phyloP scores from a whole-genome alignment of 2,113 vertebrate species.

The Sylvia atricapilla region DNA sequence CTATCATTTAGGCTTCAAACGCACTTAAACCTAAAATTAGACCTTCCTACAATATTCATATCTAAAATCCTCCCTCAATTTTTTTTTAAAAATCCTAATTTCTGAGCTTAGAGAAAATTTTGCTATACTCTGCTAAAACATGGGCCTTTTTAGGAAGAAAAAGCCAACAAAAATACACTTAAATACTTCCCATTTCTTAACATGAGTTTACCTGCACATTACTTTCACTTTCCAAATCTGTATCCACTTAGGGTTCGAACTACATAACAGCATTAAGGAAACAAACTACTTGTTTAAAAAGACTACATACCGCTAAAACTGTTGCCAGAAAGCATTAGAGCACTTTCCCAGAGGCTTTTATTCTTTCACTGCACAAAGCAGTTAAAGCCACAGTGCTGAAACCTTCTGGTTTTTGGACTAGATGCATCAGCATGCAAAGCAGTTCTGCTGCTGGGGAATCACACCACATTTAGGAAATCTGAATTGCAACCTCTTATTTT shows the following conservation, averaged over 20 bases:
- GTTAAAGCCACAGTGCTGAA: accelerated
- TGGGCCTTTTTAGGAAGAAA: neutral
- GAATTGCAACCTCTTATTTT: neutral
- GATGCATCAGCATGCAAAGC: neutral
- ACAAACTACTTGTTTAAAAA: neutral
- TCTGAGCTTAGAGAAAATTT: neutral
- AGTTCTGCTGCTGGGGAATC: neutral
- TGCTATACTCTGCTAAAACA: neutral
- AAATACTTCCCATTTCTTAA: neutral
- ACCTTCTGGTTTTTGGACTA: neutral
- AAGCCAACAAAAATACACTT: neutral
- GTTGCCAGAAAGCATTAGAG: neutral
- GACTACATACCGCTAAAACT: neutral
- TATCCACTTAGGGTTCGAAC: neutral
- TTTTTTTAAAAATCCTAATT: no score
- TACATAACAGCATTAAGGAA: neutral
- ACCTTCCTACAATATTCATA: neutral
- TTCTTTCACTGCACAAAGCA: neutral
- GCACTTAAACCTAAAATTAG: neutral
- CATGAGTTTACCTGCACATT: neutral
- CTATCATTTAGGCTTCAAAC: neutral
- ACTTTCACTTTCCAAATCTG: neutral
- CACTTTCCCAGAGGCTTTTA: neutral
- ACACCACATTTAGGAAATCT: neutral
- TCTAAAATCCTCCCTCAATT: neutral